Base-by-base conservation (phyloP, 2,113 vertebrate genomes). In the Salminus brasiliensis region DNA sequence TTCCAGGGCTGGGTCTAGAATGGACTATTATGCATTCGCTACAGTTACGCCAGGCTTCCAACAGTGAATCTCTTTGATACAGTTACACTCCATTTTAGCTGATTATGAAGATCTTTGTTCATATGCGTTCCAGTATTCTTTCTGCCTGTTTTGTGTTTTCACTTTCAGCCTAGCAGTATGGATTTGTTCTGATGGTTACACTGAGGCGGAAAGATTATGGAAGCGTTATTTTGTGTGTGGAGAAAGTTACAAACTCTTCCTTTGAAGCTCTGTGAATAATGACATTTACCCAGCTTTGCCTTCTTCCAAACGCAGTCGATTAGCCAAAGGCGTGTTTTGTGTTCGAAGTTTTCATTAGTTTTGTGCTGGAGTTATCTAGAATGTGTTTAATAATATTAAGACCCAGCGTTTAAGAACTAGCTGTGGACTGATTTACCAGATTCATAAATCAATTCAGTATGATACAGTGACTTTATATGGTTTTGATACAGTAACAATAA, bases 121-220 rank as follows among this genome's bases (percentile, higher is more conserved):
- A 62, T 74, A 43, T 39, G 34, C 18, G 60, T 63, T 63, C 18
- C 29, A 63, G 60, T 59, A 9, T n/a, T 74, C 13, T 30, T 60
- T 62, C 21, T 62, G 27, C 36, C 23, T 43, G 39, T 59, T 74
- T 62, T 74, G 55, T 30, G 62, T 66, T 66, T 55, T 25, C 23
- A 2, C 25, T 29, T 30, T 21, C 59, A 32, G 27, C 55, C 18
- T 39, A 0, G 34, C 34, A 23, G 62, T 66, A 41, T 47, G 27
- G 69, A 59, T 41, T 59, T 34, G 49, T 49, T 75, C 29, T 36
- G 12, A 25, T 6, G 32, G 21, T 47, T 5, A 74, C 57, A 30
- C 62, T 23, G 23, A 66, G 36, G 60, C 4, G 41, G 30, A 49
- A 47, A 25, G 13, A 75, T 52, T 5, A 52, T 6, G 5, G 29